Evolutionary conservation across 1,140 invertebrate genomes (phyloP).

Genomic region (Atta texana): DNA sequence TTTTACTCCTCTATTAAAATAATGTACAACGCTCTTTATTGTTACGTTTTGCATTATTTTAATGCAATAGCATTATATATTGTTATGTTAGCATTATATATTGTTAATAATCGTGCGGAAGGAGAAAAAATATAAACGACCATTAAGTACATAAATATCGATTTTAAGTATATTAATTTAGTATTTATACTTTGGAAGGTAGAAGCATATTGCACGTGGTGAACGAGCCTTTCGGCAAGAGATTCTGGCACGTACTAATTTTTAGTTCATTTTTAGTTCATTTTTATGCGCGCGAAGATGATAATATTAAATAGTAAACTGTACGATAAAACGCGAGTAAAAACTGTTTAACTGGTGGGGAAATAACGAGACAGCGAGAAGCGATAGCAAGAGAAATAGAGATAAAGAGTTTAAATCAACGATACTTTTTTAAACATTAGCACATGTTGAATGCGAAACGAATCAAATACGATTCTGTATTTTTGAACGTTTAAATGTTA

Average conservation of each 20-base stretch:
- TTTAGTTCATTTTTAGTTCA: slow-evolving; percentile 16
- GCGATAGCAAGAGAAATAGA: not conserved
- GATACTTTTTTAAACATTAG: slow-evolving; percentile 63
- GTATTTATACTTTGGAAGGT: slow-evolving; percentile 60
- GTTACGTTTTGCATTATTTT: slow-evolving; percentile 70
- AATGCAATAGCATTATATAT: slow-evolving; percentile 57
- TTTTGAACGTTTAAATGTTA: slow-evolving; percentile 53
- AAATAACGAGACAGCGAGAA: slow-evolving; percentile 4
- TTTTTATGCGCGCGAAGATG: slow-evolving; percentile 25
- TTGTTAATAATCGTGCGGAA: slow-evolving; percentile 40
- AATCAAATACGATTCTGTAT: slow-evolving; percentile 57
- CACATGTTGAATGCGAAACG: slow-evolving; percentile 38
- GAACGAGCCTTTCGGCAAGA: slow-evolving; percentile 2
- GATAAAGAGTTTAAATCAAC: slow-evolving; percentile 49
- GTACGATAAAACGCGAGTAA: slow-evolving; percentile 4
- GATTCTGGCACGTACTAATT: slow-evolving; percentile 10
- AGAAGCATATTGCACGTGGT: not conserved
- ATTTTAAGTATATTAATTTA: slow-evolving; percentile 29
- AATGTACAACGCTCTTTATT: slow-evolving; percentile 68
- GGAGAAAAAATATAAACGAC: slow-evolving; percentile 31
- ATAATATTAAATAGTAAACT: slow-evolving; percentile 37
- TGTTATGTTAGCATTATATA: slow-evolving; percentile 56
- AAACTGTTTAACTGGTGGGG: slow-evolving; percentile 10
- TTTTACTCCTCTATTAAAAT: slow-evolving; percentile 41
- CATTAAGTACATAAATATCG: slow-evolving; percentile 30